Evolutionary conservation across 2,888 invertebrate genomes (phyloP), one percentile per base, ranked within the genome.

Genomic region (Fragum fragum): DNA sequence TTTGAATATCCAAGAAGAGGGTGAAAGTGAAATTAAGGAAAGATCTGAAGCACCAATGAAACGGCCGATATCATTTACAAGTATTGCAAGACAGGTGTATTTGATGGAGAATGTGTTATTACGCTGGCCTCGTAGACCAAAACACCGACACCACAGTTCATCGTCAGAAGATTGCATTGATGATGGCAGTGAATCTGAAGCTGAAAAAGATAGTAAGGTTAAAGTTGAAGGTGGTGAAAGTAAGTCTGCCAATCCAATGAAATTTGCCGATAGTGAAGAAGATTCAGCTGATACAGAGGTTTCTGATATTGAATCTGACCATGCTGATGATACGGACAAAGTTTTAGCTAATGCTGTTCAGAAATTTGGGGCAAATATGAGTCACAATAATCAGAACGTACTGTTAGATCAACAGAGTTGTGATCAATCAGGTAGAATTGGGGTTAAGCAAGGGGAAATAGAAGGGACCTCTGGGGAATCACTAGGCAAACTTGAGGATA

Each of bases 41-140:
- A 21, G 36, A 72, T 29, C 36, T 26, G 57, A 52, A 5, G 18
- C 23, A 14, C 32, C 47, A 36, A 52, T 73, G n/a, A 78, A 70
- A 63, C 81, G 87, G 23, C 87, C 87, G 21, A 76, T 72, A 53
- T 92, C 93, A 11, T 93, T 94, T 81, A 89, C 89, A 52, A 88
- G 91, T 11, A 87, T 92, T n/a, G 93, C 92, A 6, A 81, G 83
- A 32, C 88, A 90, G 57, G 89, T 94, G 21, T 63, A 88, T 16
- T 81, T 88, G 55, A 88, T 90, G 71, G 92, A 93, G 74, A 88
- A 85, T 39, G 92, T 93, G n/a, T 78, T 93, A n/a, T 59, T 84
- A 52, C 76, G 78, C 47, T 92, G 92, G 92, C 91, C 91, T 7
- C 69, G 86, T 16, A 80, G 89, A 47, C 85, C 89, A n/a, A 79